Base-by-base conservation (phyloP, 2,888 invertebrate genomes). In the Kuschelorhynchus macadamiae region DNA sequence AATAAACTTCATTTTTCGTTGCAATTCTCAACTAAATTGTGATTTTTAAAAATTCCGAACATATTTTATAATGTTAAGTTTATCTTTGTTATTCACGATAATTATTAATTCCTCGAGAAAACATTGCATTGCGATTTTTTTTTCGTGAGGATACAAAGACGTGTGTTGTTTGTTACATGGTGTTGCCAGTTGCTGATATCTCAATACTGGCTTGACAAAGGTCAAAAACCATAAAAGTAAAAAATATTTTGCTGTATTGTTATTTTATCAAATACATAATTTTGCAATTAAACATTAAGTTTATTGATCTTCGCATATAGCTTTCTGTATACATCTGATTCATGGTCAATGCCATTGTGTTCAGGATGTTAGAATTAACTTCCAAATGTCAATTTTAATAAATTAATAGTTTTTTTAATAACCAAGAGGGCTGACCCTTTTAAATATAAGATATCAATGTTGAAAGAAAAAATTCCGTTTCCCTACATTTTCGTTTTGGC, bases 1-100 rank as follows among this genome's bases (percentile, higher is more conserved):
- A 9, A 42, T 42, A 42, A 3, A 42, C 42, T 42, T 42, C 42
- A 42, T 36, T 36, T 30, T 30, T 39, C 39, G 14, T 11, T 42
- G 11, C 11, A 16, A 42, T 42, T 14, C 11, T 36, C 36, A 11
- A 42, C 16, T 16, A 16, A 16, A 17, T 16, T 42, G 42, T 36
- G 36, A n/a, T 2, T 3, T 2, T 9, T 12, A 2, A 42, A 42
- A 17, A 42, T 14, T 3, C 2, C 3, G 9, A 4, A 4, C 2
- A 42, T 42, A 42, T 12, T 42, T 42, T 17, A 42, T 42, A 42
- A 42, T 16, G 17, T 7, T 7, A 17, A 17, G 16, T 11, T 42
- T 17, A 42, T 42, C 17, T 17, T 12, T 42, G 17, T 42, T 42
- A 9, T 5, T 14, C 16, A 11, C 8, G 42, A 36, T 36, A 36